phyloP scores from a whole-genome alignment of 2,113 vertebrate species.

The Chloroceryle aenea region DNA sequence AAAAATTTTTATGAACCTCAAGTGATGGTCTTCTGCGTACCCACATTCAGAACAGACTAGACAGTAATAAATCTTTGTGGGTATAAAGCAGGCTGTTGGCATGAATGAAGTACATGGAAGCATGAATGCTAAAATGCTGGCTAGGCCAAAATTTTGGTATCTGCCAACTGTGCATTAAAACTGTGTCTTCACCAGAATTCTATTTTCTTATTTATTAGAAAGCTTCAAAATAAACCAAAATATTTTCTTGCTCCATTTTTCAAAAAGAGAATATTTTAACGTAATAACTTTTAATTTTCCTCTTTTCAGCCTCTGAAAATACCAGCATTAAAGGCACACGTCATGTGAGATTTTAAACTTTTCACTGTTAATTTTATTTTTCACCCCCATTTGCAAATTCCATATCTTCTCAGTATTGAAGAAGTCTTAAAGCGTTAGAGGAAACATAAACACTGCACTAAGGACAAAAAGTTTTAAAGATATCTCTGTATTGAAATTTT shows the following conservation, averaged over 20 bases:
- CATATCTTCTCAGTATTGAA: neutral
- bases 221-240: neutral
- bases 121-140: neutral
- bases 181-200: neutral
- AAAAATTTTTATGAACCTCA: neutral
- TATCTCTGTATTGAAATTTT: neutral
- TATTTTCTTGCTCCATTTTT: neutral
- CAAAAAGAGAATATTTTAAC: neutral
- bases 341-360: neutral
- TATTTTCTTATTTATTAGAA: neutral
- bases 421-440: neutral
- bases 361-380: neutral
- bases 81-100: neutral
- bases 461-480: neutral
- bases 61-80: neutral
- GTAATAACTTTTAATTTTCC: neutral
- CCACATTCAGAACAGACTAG: neutral
- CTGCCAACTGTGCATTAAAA: neutral
- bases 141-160: neutral
- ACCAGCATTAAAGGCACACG: neutral
- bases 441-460: neutral
- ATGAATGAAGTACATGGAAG: neutral
- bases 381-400: neutral
- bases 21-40: neutral
- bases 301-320: neutral